phyloP scores from a whole-genome alignment of 2,797 vertebrate genomes.

The Potorous gilbertii region DNA sequence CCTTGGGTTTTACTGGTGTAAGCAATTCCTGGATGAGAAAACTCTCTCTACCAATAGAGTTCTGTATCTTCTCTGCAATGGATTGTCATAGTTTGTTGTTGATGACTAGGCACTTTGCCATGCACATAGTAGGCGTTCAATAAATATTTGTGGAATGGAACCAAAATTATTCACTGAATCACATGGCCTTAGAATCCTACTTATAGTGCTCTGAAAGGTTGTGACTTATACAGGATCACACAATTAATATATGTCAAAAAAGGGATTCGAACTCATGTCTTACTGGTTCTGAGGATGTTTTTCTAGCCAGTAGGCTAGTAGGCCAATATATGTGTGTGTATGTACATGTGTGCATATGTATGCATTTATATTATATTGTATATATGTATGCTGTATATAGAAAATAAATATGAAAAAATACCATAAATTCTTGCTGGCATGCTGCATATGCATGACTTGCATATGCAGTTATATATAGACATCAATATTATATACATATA shows the following conservation, averaged over 20 bases:
- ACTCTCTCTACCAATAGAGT: neutral
- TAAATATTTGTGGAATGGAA: too few species aligned
- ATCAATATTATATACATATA: neutral
- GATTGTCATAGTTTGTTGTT: neutral
- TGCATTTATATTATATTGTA: neutral
- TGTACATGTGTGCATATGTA: neutral
- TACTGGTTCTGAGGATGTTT: neutral
- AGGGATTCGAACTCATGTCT: neutral
- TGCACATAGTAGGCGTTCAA: too few species aligned
- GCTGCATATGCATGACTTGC: neutral
- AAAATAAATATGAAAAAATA: neutral
- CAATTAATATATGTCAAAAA: neutral
- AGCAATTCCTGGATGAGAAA: neutral
- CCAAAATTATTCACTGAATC: too few species aligned
- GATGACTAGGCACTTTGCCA: too few species aligned
- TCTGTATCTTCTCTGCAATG: neutral
- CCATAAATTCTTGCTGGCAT: neutral
- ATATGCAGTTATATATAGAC: neutral
- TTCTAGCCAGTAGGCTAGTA: neutral
- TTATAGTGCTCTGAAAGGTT: neutral
- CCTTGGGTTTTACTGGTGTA: neutral
- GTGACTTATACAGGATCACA: neutral
- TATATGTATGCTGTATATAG: neutral
- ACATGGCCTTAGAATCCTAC: too few species aligned
- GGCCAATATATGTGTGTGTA: neutral